Conservation (phyloP, 2,113 vertebrate species). For the Glaucomys volans region DNA sequence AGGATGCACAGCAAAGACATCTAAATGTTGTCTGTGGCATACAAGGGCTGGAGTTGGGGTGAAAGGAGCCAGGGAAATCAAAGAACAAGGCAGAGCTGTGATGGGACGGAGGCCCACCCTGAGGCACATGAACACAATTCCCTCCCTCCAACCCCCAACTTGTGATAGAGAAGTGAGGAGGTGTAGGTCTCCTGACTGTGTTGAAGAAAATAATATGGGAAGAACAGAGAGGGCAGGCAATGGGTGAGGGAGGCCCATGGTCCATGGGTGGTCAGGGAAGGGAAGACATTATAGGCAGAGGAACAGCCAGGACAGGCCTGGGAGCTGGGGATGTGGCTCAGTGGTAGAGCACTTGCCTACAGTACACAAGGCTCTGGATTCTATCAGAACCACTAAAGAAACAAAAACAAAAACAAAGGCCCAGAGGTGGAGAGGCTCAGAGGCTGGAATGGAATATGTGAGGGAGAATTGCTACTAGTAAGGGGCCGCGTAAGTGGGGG, state of each 20-base stretch:
- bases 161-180: no score
- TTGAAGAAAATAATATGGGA: not conserved
- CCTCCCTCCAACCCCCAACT: not conserved
- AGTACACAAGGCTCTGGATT: no score
- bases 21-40: not conserved
- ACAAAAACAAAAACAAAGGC: no score
- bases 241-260: no score
- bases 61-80: rapidly evolving
- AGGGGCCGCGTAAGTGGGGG: not conserved
- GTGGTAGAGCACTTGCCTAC: no score
- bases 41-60: not conserved
- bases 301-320: not conserved
- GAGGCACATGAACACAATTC: not conserved
- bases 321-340: no score
- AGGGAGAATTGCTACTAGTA: no score
- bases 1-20: not conserved
- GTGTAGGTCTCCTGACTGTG: not conserved
- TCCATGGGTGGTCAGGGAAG: not conserved
- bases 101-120: rapidly evolving
- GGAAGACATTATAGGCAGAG: no score
- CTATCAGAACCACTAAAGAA: no score
- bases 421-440: not conserved
- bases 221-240: not conserved
- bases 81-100: not conserved
- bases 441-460: not conserved